Base-by-base conservation (phyloP, 2,113 vertebrate genomes). In the Taurulus bubalis region DNA sequence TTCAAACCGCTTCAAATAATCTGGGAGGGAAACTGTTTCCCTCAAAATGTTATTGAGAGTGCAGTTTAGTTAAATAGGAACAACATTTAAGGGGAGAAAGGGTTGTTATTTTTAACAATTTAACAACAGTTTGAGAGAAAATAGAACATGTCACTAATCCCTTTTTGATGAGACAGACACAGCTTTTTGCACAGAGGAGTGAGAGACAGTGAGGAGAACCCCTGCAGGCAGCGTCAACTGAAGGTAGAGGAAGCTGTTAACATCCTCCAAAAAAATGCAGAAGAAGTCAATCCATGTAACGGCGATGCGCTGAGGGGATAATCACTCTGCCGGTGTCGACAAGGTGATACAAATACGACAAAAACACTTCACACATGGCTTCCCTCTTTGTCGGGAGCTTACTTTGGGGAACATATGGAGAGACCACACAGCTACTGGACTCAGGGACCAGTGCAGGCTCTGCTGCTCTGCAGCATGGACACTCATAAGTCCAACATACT, bases 321-420 rank as follows among this genome's bases (percentile, higher is more conserved):
- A 93, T 89, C 85, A 82, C 82, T 80, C 71, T 53, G 79, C 82
- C 77, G 84, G 84, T 91, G 91, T 89, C 49, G 83, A 92, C 89
- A 84, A 77, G 85, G 82, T 79, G 67, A 90, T 89, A 87, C 90
- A 51, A 51, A 51, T 12, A 40, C 40, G 9, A 47, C 15, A 47
- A 18, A 47, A 47, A 49, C 91, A 87, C 79, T 65, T 83, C 88
- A 90, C 63, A 87, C 92, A 82, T 87, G 90, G 85, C 83, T 92
- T 85, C 80, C 83, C 51, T 53, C 68, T 82, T 88, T 88, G 89
- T 89, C 85, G 87, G 77, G 85, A 71, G 83, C 66, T n/a, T n/a
- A n/a, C n/a, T n/a, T n/a, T n/a, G n/a, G 59, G 40, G 85, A 92
- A 90, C 91, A 93, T 91, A 91, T 93, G 92, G 82, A 82, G 86